Conservation (phyloP, 1,140 invertebrate genomes). For the Chironomus striatipennis region DNA sequence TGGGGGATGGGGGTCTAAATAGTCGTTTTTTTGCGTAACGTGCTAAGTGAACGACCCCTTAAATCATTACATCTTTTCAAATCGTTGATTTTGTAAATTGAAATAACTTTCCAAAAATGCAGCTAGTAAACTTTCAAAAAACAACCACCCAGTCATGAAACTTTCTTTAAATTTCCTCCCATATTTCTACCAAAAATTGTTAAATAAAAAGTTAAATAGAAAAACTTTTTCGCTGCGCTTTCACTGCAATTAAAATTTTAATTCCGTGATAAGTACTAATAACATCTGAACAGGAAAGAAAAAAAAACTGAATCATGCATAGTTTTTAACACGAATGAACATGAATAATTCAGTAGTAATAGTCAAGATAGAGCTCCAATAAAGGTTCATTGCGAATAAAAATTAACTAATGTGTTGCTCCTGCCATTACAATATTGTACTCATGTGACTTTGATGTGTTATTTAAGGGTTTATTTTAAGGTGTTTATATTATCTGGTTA, state of each 20-base stretch:
- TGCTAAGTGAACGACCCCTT: too few relatives aligned
- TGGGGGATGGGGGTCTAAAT: too few relatives aligned
- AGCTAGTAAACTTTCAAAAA: too few relatives aligned
- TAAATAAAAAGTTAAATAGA: neutral
- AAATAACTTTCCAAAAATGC: too few relatives aligned
- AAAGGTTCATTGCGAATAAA: neutral
- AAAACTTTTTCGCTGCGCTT: constrained; percentile 12
- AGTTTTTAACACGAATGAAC: neutral
- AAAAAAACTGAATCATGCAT: neutral
- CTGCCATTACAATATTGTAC: neutral
- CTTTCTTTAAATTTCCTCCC: too few relatives aligned
- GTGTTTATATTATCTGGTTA: neutral
- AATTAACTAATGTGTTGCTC: neutral
- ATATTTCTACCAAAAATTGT: too few relatives aligned
- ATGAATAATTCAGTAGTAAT: constrained; percentile 7
- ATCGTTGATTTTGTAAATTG: too few relatives aligned
- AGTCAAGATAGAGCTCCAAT: neutral
- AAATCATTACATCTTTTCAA: too few relatives aligned
- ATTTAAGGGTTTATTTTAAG: neutral
- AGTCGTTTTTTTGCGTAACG: too few relatives aligned
- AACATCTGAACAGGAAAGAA: neutral
- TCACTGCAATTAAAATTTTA: neutral
- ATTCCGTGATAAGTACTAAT: neutral
- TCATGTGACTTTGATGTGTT: constrained; percentile 10
- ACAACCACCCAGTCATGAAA: too few relatives aligned